Percentiles rank a stretch among this genome's conserved stretches.
Evolutionary conservation across 2,797 vertebrate genomes (phyloP).

Genomic region (Pelobates cultripes): DNA sequence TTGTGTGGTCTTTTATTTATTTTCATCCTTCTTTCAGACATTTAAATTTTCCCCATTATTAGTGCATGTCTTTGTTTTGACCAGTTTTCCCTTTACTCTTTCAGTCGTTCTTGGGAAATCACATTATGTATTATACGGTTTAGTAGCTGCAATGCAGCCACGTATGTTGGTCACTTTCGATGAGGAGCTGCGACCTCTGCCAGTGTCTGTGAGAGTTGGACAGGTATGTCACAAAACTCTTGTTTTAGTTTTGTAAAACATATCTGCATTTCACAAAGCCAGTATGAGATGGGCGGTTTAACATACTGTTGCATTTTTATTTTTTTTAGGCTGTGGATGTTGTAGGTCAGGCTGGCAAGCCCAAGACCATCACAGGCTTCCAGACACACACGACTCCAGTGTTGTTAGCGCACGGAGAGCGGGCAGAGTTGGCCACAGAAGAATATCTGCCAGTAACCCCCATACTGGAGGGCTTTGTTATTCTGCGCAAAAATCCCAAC

Average conservation of each 20-base stretch:
- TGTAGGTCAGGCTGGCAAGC: slow-evolving; percentile 95
- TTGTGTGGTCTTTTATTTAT: too few species aligned
- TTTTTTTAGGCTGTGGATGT: slow-evolving; percentile 89
- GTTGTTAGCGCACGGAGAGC: slow-evolving; percentile 91
- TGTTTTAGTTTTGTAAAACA: background rate
- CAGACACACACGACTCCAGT: slow-evolving; percentile 98
- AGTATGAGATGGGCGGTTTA: too few species aligned
- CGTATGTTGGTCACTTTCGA: slow-evolving; percentile 98
- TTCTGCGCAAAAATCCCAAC: slow-evolving; percentile 96
- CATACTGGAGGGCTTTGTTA: slow-evolving; percentile 96
- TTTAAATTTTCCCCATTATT: too few species aligned
- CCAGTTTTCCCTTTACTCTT: slow-evolving; percentile 28
- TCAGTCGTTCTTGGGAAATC: slow-evolving; percentile 95
- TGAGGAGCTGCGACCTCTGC: slow-evolving; percentile 90
- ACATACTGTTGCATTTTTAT: background rate
- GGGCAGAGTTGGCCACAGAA: slow-evolving; percentile 95
- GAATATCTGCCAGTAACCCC: slow-evolving; percentile 93
- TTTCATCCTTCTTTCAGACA: too few species aligned
- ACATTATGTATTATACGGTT: slow-evolving; percentile 92
- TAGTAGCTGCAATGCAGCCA: slow-evolving; percentile 97
- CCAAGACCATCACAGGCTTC: slow-evolving; percentile 98
- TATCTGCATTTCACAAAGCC: too few species aligned
- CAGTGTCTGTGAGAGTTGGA: slow-evolving; percentile 93
- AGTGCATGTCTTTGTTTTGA: too few species aligned
- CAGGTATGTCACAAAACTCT: slow-evolving; percentile 75